phyloP scores from a whole-genome alignment of 1,140 invertebrate genomes.

The Drosophila hydei region DNA sequence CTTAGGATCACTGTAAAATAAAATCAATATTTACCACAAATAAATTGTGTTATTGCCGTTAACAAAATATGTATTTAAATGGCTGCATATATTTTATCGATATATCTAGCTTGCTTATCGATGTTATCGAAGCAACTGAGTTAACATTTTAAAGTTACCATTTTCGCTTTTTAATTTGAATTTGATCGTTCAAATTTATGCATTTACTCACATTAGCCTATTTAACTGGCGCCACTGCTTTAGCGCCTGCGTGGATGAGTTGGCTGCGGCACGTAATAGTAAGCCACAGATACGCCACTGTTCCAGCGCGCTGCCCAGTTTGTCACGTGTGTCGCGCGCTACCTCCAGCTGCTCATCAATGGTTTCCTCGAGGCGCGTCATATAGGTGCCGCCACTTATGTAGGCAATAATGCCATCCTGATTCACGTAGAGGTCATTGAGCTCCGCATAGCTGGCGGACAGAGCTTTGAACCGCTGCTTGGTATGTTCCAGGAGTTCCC shows the following conservation, averaged over 20 bases:
- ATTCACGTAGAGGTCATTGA: conserved; percentile 75
- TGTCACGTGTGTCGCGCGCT: conserved; percentile 78
- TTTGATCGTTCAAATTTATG: neutral
- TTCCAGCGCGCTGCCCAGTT: conserved; percentile 75
- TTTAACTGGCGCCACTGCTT: conserved; percentile 68
- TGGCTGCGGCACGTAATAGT: conserved; percentile 65
- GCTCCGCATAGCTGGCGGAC: conserved; percentile 64
- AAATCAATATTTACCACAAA: neutral
- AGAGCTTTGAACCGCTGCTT: conserved; percentile 65
- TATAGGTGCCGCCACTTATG: conserved; percentile 79
- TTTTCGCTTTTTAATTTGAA: too few species aligned
- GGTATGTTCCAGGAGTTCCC: conserved; percentile 72
- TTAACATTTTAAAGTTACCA: neutral
- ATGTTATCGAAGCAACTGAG: neutral
- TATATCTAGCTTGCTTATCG: neutral
- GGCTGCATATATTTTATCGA: neutral
- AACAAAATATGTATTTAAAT: neutral
- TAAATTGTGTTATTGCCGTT: neutral
- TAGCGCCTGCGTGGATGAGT: conserved; percentile 66
- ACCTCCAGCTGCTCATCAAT: conserved; percentile 76
- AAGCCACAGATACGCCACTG: conserved; percentile 82
- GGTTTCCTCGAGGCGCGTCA: conserved; percentile 75
- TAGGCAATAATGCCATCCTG: conserved; percentile 82
- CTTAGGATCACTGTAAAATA: conserved; percentile 61
- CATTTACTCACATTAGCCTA: conserved; percentile 58